Evolutionary conservation across 2,113 vertebrate genomes (phyloP), one percentile per base, ranked within the genome.

Genomic region (Gadus macrocephalus): DNA sequence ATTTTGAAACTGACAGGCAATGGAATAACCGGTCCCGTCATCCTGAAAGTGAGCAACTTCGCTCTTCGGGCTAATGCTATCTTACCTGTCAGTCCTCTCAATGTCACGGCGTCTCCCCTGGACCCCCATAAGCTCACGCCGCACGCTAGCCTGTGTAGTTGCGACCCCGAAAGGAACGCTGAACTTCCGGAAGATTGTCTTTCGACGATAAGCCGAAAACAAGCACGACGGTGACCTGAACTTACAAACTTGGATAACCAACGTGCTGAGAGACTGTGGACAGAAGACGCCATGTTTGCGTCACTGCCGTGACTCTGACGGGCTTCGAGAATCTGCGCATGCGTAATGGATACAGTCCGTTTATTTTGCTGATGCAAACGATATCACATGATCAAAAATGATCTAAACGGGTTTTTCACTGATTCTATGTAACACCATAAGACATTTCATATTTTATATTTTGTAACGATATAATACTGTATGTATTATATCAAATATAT

Each of bases 201-300:
- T 16, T 25, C 1, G 0, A 70, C 20, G 7, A 53, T 15, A 8
- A 38, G 2, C 0, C 66, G 67, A 11, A 77, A 64, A 68, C 65
- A 64, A 12, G 62, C 53, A 20, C 15, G 68, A 3, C 22, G 63
- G 2, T 3, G 62, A 4, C 72, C 67, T 14, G 67, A 66, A 38
- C 68, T 67, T 19, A 61, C 64, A 1, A 74, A 64, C 27, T 68
- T n/a, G n/a, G 70, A 59, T 7, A 89, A 19, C 53, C 73, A 82
- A 66, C 81, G 82, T 71, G 81, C 2, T 0, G 66, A 12, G 0
- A 78, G 7, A n/a, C 78, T 58, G 2, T 31, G 55, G 6, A 73
- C 69, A 59, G 83, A 78, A 67, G 86, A 85, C 77, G 88, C 88
- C 91, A 92, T 92, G 69, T 87, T 80, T 2, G 22, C 72, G 64